Base-by-base conservation (phyloP, 2,113 vertebrate species). In the Ploceus nigricollis region DNA sequence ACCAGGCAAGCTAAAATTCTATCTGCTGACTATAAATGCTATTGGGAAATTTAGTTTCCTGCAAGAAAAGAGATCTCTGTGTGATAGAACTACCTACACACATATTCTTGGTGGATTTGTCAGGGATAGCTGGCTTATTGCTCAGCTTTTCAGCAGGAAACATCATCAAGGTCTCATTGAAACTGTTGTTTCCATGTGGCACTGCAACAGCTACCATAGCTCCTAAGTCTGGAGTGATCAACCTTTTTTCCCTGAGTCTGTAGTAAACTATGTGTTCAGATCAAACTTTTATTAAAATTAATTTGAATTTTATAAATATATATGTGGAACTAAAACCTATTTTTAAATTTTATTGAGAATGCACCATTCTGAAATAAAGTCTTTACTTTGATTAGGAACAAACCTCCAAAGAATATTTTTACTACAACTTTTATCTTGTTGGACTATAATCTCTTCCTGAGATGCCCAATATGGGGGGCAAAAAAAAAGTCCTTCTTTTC, bases 331-430 rank as follows among this genome's bases (percentile, higher is more conserved):
- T 57, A 87, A 78, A 84, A 65, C 45, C 60, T 70, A 31, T 78
- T 89, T 92, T 95, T 91, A 28, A 60, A 82, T 94, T 82, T 65
- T 60, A 54, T 31, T 87, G 50, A 69, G 73, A 94, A 78, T 37
- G 40, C 31, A 60, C 18, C n/a, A 30, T 84, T 87, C 57, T 93
- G 73, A 95, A 96, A 77, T 64, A 61, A 85, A 87, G 58, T 30
- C 75, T 85, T 92, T 77, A 44, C 80, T 92, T 75, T 75, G 75
- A 39, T 69, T 82, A 85, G 65, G 81, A 73, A 42, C 54, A 80
- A 91, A 45, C 31, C 39, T 90, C 91, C 66, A 76, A 90, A 82
- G 40, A 78, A 24, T 76, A 81, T 93, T 96, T 95, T 96, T 93
- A 79, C 61, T 93, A 53, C 28, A 82, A 19, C 40, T 87, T 95